phyloP scores from a whole-genome alignment of 30 jellyfish, hydroid and myxozoan species.

The Chrysaora quinquecirrha region DNA sequence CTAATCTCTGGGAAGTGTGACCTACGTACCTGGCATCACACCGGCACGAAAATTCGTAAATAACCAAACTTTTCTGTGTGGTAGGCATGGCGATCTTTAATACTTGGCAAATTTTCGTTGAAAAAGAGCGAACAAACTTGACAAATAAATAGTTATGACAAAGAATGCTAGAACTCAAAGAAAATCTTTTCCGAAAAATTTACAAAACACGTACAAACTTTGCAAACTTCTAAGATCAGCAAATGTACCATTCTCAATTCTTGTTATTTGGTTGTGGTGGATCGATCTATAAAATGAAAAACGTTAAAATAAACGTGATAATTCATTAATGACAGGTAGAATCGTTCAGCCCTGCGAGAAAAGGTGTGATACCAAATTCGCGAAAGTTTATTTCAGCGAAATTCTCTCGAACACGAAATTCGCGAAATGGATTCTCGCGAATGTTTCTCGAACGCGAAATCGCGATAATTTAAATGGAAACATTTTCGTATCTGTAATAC shows the following conservation, averaged over 20 bases:
- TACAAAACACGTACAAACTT: slow-evolving; percentile 58
- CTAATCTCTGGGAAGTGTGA: too few relatives aligned
- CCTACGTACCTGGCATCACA: too few relatives aligned
- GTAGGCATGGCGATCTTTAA: too few relatives aligned
- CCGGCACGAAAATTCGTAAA: too few relatives aligned
- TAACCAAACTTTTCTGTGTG: too few relatives aligned
- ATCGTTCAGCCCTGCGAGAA: background rate
- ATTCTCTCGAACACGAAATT: background rate
- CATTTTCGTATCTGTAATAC: too few relatives aligned
- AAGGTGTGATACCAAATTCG: background rate
- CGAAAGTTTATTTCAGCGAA: background rate
- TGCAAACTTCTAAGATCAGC: slow-evolving; percentile 48
- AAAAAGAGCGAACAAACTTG: too few relatives aligned
- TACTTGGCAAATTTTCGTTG: too few relatives aligned
- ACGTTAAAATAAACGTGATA: background rate
- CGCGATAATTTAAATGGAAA: too few relatives aligned
- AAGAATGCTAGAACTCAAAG: background rate
- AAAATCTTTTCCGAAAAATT: background rate
- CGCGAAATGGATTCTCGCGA: background rate
- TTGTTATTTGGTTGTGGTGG: slow-evolving; percentile 75
- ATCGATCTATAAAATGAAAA: slow-evolving; percentile 58
- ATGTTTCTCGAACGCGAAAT: background rate
- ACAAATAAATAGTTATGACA: too few relatives aligned
- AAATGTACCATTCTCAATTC: slow-evolving; percentile 76
- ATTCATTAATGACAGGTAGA: background rate